Evolutionary conservation across 2,797 vertebrate genomes (phyloP).

Genomic region (Lagocephalus sceleratus): DNA sequence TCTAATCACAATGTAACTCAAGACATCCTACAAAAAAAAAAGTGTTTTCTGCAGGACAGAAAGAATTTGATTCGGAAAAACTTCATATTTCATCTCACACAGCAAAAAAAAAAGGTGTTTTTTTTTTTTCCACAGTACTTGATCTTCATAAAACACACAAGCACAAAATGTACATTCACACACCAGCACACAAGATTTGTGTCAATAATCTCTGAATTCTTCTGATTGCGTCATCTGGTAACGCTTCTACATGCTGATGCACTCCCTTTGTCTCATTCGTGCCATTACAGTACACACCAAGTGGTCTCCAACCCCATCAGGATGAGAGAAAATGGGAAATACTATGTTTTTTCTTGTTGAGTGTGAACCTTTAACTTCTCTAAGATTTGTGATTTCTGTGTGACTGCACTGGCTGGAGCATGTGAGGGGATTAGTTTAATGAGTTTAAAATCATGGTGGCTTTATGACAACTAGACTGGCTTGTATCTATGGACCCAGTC

Average conservation of each 20-base stretch:
- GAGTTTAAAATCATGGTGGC: constrained; percentile 9
- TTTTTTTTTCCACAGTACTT: constrained; percentile 62
- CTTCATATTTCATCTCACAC: constrained; percentile 31
- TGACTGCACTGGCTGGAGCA: constrained; percentile 13
- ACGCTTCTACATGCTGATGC: constrained; percentile 44
- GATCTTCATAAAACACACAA: constrained; percentile 58
- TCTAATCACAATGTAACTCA: constrained; percentile 30
- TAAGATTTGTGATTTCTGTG: constrained; percentile 8
- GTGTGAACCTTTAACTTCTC: constrained; percentile 4
- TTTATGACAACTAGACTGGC: constrained; percentile 38
- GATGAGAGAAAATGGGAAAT: constrained; percentile 8
- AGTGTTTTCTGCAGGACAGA: constrained; percentile 49
- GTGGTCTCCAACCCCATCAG: background rate
- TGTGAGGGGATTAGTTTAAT: constrained; percentile 10
- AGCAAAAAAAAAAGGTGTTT: constrained; percentile 37
- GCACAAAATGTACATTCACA: constrained; percentile 51
- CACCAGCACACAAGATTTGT: constrained; percentile 26
- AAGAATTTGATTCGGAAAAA: constrained; percentile 39
- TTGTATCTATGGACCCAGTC: constrained; percentile 31
- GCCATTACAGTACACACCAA: constrained; percentile 6
- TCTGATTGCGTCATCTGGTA: constrained; percentile 39
- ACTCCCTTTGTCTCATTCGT: constrained; percentile 22
- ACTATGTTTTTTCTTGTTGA: constrained; percentile 3
- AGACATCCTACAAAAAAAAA: constrained; percentile 36
- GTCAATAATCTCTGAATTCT: constrained; percentile 22